Conservation (phyloP, 2,113 vertebrate species). For the Tupaia chinensis region DNA sequence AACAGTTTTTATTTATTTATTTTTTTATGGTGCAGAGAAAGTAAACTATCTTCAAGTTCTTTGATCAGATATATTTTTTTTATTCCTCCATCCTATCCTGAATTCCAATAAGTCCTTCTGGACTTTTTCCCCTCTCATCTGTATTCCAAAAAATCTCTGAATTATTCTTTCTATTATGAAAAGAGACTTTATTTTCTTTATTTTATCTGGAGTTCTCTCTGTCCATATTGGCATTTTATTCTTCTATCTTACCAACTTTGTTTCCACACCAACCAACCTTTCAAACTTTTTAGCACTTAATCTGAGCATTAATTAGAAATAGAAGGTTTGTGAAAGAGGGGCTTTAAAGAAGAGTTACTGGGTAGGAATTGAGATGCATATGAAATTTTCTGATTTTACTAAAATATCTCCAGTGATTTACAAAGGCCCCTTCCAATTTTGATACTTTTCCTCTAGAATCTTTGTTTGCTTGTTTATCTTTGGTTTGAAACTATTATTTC, state of each 20-base stretch:
- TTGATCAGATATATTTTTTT: neutral
- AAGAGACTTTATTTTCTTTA: neutral
- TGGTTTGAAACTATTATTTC: constrained; percentile 38
- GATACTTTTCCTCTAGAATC: neutral
- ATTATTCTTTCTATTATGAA: neutral
- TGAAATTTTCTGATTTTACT: neutral
- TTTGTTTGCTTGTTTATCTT: neutral
- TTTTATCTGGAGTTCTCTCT: neutral
- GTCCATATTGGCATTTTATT: neutral
- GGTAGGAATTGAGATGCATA: neutral
- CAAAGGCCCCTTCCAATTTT: neutral
- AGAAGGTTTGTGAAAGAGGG: neutral
- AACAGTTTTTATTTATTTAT: neutral
- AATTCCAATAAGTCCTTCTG: neutral
- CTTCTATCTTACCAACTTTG: neutral
- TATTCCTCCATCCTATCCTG: neutral
- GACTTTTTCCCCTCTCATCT: neutral
- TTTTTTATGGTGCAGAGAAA: neutral
- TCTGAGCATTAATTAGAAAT: neutral
- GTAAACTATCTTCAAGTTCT: neutral
- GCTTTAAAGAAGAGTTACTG: neutral
- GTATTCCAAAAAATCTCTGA: neutral
- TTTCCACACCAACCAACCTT: neutral
- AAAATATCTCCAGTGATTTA: neutral
- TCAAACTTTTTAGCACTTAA: neutral